A percentile compares a stretch with the other conserved stretches of the same genome.
These are phyloP conservation scores for Beris chalybata DNA, from an alignment of 2,888 invertebrate species.

Conservation along the genomic window DNA sequence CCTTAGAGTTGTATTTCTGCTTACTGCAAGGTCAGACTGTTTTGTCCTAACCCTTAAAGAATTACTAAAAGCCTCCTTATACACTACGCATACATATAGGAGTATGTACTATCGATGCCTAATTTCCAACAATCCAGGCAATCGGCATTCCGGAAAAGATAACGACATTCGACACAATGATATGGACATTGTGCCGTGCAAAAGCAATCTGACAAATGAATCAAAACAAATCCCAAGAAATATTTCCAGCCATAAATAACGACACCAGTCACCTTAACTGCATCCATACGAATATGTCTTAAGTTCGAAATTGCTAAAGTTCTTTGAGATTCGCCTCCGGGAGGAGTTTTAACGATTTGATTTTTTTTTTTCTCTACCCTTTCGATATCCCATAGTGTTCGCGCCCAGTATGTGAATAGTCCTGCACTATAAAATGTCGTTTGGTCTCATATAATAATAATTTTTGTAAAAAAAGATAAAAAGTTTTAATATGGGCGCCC, in stretches of 20 bases:
- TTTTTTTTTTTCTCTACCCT: not conserved
- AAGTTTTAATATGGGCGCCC: not conserved
- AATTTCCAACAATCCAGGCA: too few relatives aligned
- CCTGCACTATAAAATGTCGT: conserved; percentile 7
- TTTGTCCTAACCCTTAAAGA: too few relatives aligned
- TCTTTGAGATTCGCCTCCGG: not conserved
- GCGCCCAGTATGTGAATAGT: conserved; percentile 11
- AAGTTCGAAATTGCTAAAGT: not conserved
- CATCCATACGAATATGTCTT: not conserved
- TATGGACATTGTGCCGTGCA: not conserved
- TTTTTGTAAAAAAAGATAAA: conserved; percentile 11
- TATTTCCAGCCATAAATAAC: conserved; percentile 11
- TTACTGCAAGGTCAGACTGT: too few relatives aligned
- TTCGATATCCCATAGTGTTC: conserved; percentile 20
- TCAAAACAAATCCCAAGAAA: conserved; percentile 18
- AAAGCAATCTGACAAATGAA: conserved; percentile 6
- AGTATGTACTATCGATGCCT: too few relatives aligned
- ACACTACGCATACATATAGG: too few relatives aligned
- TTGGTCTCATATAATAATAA: conserved; percentile 12
- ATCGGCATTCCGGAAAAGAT: not conserved
- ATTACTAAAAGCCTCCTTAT: too few relatives aligned
- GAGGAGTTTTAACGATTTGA: not conserved
- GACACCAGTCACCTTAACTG: not conserved
- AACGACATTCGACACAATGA: not conserved
- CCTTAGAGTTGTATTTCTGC: too few relatives aligned